A percentile compares a stretch with the other conserved stretches of the same genome.
These are phyloP conservation scores for Stomatorhinus ivindoensis DNA, from an alignment of 2,113 vertebrate species.

Conservation along the genomic window DNA sequence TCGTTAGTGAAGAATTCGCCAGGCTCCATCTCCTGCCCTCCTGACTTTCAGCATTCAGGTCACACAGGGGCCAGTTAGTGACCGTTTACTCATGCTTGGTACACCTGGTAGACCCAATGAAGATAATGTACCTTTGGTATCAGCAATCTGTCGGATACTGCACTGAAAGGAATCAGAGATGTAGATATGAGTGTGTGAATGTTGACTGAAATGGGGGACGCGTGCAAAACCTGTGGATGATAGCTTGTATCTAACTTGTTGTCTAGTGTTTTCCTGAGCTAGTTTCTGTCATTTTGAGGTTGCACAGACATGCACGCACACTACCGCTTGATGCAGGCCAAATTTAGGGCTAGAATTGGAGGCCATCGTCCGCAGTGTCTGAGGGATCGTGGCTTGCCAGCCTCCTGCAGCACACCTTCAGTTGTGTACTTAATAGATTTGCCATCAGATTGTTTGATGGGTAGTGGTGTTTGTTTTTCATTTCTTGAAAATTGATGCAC, in stretches of 20 bases:
- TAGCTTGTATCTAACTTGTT: background rate
- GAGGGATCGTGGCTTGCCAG: background rate
- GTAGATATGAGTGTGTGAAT: background rate
- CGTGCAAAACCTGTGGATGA: background rate
- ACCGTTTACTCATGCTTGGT: background rate
- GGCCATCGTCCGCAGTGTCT: background rate
- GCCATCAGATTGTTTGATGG: background rate
- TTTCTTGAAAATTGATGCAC: background rate
- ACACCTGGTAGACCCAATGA: background rate
- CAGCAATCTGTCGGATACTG: background rate
- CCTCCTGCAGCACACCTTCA: background rate
- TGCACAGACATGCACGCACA: background rate
- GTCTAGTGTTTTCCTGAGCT: background rate
- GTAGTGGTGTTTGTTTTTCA: background rate
- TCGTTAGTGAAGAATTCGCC: background rate
- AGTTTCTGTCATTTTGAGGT: background rate
- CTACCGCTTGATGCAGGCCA: background rate
- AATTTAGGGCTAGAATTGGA: background rate
- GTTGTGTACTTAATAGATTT: background rate
- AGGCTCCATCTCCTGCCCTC: background rate
- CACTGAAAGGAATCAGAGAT: background rate
- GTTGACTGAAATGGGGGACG: background rate
- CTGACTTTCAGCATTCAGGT: conserved; percentile 9
- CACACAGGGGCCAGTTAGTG: background rate
- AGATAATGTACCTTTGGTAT: background rate